Evolutionary conservation across 2,113 vertebrate genomes (phyloP), one percentile per base, ranked within the genome.

Genomic region (Brachyhypopomus gauderio): DNA sequence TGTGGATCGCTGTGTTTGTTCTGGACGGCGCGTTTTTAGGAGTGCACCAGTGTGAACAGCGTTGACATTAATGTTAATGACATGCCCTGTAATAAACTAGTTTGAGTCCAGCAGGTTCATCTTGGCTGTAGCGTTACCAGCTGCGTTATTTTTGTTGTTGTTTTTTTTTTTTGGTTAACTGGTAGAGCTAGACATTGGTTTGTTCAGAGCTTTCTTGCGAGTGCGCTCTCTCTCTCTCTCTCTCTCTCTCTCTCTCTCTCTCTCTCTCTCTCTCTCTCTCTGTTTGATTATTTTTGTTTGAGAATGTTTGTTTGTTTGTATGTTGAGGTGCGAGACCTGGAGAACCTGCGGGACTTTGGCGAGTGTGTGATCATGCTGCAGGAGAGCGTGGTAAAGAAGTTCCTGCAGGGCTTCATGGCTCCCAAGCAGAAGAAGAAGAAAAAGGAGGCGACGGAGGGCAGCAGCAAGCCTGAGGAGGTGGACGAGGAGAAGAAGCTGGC

Each of bases 391-490:
- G 95, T 99, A 88, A 97, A 98, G 88, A 99, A 99, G 90, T 99
- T 98, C 89, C 92, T 99, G 70, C 98, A 99, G 90, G 98, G 98
- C 62, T 99, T 99, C 91, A 99, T 99, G 98, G 98, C 97, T 71
- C 98, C 97, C 41, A 99, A 97, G 83, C 96, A 99, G 88, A 94
- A 95, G 64, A 98, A 96, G 92, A 97, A 94, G 88, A 96, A 91
- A 84, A 97, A 94, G 91, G 92, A 92, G n/a, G 95, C 90, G 45
- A 93, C 90, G 17, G 97, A 95, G 4, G 97, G 97, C 79, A 93
- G 93, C 62, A 89, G 89, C 83, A 98, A 96, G 86, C 83, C 90
- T 0, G 98, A 99, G 77, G 98, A 99, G 88, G 89, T 97, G 48
- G 96, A 98, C 56, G 98, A 99, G 87, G 97, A 99, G 87, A 98